Conservation (phyloP, 2,888 invertebrate species). For the Hirtodrosophila alboralis region DNA sequence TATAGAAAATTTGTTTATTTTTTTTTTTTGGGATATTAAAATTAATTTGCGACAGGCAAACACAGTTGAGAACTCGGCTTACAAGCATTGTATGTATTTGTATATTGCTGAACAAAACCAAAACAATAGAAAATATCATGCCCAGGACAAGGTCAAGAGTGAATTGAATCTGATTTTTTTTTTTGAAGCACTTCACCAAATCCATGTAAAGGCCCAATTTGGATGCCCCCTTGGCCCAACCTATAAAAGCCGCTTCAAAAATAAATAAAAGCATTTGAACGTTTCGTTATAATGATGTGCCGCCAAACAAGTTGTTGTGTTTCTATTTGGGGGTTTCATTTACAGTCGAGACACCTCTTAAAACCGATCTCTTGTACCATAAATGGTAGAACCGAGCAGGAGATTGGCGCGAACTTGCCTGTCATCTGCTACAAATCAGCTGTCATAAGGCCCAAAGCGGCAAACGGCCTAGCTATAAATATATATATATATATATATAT, state of each 20-base stretch:
- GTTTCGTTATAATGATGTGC: constrained; percentile 67
- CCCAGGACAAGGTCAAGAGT: constrained; percentile 61
- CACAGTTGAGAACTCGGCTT: constrained; percentile 15
- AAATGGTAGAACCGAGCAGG: constrained; percentile 70
- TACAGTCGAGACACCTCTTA: constrained; percentile 37
- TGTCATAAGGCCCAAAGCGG: constrained; percentile 64
- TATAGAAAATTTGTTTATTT: constrained; percentile 45
- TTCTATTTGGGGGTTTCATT: constrained; percentile 53
- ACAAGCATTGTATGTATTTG: constrained; percentile 6
- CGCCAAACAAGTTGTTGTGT: constrained; percentile 42
- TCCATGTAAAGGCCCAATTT: constrained; percentile 34
- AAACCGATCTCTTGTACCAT: constrained; percentile 38
- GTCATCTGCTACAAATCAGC: constrained; percentile 78
- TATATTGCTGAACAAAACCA: constrained; percentile 13
- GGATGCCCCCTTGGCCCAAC: constrained; percentile 36
- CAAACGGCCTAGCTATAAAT: too few species aligned
- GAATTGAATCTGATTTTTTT: constrained; percentile 49
- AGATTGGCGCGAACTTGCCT: constrained; percentile 74
- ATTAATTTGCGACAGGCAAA: constrained; percentile 61
- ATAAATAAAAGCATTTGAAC: too few species aligned
- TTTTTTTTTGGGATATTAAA: constrained; percentile 52
- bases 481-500: constrained; percentile 5
- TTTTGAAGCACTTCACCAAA: constrained; percentile 33
- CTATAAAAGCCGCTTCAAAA: constrained; percentile 6
- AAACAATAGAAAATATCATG: constrained; percentile 22